Evolutionary conservation across 2,113 vertebrate species (phyloP).

Genomic region (Tichodroma muraria): DNA sequence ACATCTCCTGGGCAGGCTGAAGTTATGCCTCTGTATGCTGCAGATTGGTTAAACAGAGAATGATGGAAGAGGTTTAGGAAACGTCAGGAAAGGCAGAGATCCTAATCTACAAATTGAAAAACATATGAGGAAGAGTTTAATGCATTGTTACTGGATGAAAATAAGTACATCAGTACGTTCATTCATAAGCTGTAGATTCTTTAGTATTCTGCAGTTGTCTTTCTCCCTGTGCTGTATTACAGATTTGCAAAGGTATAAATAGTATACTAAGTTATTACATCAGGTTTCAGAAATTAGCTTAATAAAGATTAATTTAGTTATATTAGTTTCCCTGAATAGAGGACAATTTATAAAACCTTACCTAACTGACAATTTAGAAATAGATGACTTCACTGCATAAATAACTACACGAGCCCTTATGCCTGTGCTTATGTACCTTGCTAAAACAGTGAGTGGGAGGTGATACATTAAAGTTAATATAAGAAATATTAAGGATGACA

Average conservation of each 20-base stretch:
- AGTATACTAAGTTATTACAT: neutral
- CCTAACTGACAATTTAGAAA: neutral
- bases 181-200: neutral
- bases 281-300: neutral
- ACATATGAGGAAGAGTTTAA: neutral
- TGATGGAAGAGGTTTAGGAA: constrained; percentile 16
- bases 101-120: neutral
- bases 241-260: neutral
- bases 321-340: neutral
- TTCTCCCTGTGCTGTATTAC: neutral
- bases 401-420: neutral
- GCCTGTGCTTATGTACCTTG: neutral
- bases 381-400: neutral
- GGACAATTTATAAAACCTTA: neutral
- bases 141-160: neutral
- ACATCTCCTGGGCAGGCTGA: constrained; percentile 22
- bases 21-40: constrained; percentile 21
- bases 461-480: neutral
- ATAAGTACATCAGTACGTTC: neutral
- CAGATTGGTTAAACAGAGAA: neutral
- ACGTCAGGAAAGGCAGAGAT: neutral
- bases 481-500: neutral
- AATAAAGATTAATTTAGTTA: neutral
- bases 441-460: neutral
- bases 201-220: neutral